Evolutionary conservation across 2,797 vertebrate genomes (phyloP), one percentile per base, ranked within the genome.

Genomic region (Labroides dimidiatus): DNA sequence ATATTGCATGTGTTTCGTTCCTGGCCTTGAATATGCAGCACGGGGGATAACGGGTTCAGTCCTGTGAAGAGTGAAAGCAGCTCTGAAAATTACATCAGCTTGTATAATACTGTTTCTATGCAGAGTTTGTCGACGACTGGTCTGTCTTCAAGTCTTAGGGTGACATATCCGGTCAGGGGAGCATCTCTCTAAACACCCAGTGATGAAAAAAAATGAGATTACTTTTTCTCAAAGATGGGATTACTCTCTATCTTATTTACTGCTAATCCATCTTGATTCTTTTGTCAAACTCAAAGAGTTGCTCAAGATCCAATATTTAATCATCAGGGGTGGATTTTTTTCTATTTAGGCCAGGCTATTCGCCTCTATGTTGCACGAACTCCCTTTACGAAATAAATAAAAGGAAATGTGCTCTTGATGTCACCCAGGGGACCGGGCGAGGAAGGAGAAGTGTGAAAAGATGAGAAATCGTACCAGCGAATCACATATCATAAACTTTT

Each of bases 401-500:
- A 73, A 39, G 24, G 49, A 79, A 64, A 68, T 27, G 61, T 16
- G 3, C 37, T 45, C 49, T 61, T 47, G 41, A 63, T 75, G 75
- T 82, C 64, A 70, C 77, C 43, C 44, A 17, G 17, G 64, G 67
- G 77, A 81, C 59, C 10, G 7, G 42, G 21, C 16, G 62, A 55
- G 69, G 23, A 51, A 56, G 14, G 54, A 44, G 39, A 48, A 53
- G 63, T 63, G 74, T 43, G 64, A 59, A 63, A 70, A 67, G 64
- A 83, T 64, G 72, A 83, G 53, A 73, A n/a, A 75, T 84, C 71
- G 51, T 86, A 84, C 90, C 90, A 16, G 44, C 20, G 74, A 82
- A 87, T 86, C 76, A 72, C 72, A 87, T 89, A 84, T 87, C 82
- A 78, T 78, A 84, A 88, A 91, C 74, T 90, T 88, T 87, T 79